Evolutionary conservation across 2,888 invertebrate genomes (phyloP).

Genomic region (Artemia sinica): DNA sequence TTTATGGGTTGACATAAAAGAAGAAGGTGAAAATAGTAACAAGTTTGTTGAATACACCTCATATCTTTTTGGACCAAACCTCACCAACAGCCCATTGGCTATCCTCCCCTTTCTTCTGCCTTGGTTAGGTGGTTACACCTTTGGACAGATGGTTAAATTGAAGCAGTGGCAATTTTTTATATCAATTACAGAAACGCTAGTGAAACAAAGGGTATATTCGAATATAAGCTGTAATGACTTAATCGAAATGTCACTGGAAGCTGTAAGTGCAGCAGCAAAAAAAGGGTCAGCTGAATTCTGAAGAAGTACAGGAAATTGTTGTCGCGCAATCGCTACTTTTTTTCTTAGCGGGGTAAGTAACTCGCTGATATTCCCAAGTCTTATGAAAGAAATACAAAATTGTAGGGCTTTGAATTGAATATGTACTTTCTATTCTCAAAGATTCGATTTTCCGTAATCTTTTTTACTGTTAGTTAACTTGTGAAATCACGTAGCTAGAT

Average conservation of each 20-base stretch:
- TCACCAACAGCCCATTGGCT: not conserved
- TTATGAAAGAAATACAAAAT: too few relatives aligned
- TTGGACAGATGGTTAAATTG: not conserved
- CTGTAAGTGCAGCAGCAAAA: slow-evolving; percentile 16
- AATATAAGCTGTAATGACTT: slow-evolving; percentile 18
- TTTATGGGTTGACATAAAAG: not conserved
- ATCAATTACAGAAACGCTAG: not conserved
- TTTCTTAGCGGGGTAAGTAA: not conserved
- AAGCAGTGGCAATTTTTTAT: slow-evolving; percentile 16
- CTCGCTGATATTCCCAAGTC: not conserved
- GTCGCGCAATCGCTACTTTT: slow-evolving; percentile 12
- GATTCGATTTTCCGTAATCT: too few relatives aligned
- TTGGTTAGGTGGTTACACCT: not conserved
- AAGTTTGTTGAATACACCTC: not conserved
- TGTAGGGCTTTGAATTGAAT: too few relatives aligned
- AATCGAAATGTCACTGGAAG: slow-evolving; percentile 17
- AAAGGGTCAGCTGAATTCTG: slow-evolving; percentile 13
- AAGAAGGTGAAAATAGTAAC: not conserved
- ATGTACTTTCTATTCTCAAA: too few relatives aligned
- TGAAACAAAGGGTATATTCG: slow-evolving; percentile 15
- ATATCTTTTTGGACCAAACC: not conserved
- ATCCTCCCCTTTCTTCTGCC: not conserved
- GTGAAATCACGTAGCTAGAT: too few relatives aligned
- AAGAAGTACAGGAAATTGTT: slow-evolving; percentile 19
- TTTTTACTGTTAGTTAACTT: too few relatives aligned